Percentiles rank a stretch among this genome's conserved stretches.
These are phyloP conservation scores for Brevimyrus niger DNA, from an alignment of 2,113 vertebrate genomes.

Conservation along the genomic window DNA sequence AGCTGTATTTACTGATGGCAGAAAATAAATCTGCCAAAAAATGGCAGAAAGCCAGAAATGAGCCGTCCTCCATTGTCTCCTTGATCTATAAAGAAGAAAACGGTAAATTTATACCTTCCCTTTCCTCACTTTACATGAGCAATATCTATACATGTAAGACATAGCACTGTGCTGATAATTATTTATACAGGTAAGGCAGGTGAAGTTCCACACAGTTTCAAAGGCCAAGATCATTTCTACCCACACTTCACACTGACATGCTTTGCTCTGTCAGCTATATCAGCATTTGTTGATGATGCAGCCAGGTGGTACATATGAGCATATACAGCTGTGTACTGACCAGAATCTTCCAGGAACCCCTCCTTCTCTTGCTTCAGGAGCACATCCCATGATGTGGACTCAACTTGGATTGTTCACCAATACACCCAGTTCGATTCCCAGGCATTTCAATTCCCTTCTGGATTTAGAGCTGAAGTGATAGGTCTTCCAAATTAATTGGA, in stretches of 20 bases:
- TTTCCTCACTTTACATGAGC: background rate
- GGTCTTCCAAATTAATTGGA: slow-evolving; percentile 14
- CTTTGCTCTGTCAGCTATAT: background rate
- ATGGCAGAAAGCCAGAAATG: background rate
- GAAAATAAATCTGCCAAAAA: background rate
- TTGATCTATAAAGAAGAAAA: background rate
- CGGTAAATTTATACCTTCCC: background rate
- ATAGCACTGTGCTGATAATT: background rate
- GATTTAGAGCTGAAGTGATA: slow-evolving; percentile 20
- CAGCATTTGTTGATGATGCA: slow-evolving; percentile 3
- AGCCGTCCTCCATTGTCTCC: background rate
- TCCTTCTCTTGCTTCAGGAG: background rate
- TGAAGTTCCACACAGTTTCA: background rate
- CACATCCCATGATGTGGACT: background rate
- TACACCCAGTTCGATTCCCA: slow-evolving; percentile 18
- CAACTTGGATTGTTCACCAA: background rate
- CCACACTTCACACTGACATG: background rate
- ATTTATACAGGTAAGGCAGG: background rate
- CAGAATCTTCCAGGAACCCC: background rate
- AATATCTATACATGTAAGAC: background rate
- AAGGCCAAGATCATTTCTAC: background rate
- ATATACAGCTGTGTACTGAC: background rate
- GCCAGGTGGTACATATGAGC: background rate
- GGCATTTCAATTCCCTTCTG: slow-evolving; percentile 2
- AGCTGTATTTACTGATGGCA: slow-evolving; percentile 2